A percentile compares a stretch with the other conserved stretches of the same genome.
Conservation (phyloP, 2,797 vertebrate genomes). For the Poecilia velifera region DNA sequence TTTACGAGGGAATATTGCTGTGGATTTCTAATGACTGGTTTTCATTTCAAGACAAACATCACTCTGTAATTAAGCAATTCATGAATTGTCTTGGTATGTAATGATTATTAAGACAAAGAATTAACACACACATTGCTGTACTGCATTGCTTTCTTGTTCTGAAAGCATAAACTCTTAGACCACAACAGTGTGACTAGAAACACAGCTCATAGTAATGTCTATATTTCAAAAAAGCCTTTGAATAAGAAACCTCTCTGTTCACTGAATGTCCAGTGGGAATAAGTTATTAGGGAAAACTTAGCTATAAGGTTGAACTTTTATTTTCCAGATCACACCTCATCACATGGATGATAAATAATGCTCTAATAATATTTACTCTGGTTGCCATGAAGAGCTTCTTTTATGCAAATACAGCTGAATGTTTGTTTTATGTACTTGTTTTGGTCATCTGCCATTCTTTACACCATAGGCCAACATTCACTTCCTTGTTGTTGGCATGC, state of each 20-base stretch:
- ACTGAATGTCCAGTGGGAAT: constrained; percentile 40
- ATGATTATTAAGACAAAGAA: not conserved
- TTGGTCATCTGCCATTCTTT: constrained; percentile 83
- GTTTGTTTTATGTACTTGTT: constrained; percentile 80
- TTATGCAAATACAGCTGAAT: constrained; percentile 72
- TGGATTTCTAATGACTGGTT: constrained; percentile 12
- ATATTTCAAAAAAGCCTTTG: constrained; percentile 33
- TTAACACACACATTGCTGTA: not conserved
- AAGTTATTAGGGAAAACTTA: constrained; percentile 55
- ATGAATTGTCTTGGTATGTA: constrained; percentile 15
- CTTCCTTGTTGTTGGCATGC: constrained; percentile 82
- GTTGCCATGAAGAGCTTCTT: constrained; percentile 67
- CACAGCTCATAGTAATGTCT: constrained; percentile 23
- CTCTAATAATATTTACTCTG: constrained; percentile 75
- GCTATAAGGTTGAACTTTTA: constrained; percentile 64
- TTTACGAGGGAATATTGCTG: not conserved
- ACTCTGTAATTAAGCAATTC: constrained; percentile 10
- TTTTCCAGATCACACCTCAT: constrained; percentile 75
- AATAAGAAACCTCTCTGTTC: constrained; percentile 55
- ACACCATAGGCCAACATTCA: constrained; percentile 76
- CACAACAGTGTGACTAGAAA: constrained; percentile 48
- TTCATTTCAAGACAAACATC: constrained; percentile 22
- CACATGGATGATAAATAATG: constrained; percentile 79
- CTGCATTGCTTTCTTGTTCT: constrained; percentile 36
- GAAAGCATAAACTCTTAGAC: constrained; percentile 46